A percentile compares a stretch with the other conserved stretches of the same genome.
Evolutionary conservation across 1,140 invertebrate genomes (phyloP).

Genomic region (Orius insidiosus): DNA sequence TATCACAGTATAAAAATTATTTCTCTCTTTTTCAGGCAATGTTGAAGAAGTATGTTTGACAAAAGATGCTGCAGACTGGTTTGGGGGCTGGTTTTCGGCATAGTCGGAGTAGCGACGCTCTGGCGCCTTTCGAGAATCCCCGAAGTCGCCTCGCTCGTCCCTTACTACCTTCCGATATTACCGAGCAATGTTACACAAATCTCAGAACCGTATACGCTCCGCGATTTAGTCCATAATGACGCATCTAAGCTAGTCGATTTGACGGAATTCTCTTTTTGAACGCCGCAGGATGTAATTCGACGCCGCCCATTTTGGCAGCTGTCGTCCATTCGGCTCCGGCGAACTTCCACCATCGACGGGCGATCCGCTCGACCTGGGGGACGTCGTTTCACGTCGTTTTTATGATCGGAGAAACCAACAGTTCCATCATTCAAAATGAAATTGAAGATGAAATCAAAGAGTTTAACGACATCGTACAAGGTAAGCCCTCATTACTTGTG

Average conservation of each 20-base stretch:
- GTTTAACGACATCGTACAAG: slow-evolving; percentile 58
- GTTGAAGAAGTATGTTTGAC: slow-evolving; percentile 3
- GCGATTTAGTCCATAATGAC: neutral
- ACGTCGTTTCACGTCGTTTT: slow-evolving; percentile 38
- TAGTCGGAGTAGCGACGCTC: neutral
- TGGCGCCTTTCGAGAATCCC: too few relatives aligned
- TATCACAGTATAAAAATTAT: too few relatives aligned
- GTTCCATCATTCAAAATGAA: slow-evolving; percentile 25
- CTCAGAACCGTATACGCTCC: too few relatives aligned
- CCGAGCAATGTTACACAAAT: too few relatives aligned
- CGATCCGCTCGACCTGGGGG: slow-evolving; percentile 52
- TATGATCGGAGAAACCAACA: slow-evolving; percentile 40
- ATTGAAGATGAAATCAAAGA: slow-evolving; percentile 39
- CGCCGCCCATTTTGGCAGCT: slow-evolving; percentile 34
- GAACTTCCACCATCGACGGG: slow-evolving; percentile 38
- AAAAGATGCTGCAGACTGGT: slow-evolving; percentile 1
- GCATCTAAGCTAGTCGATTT: neutral
- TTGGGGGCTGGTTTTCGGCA: slow-evolving; percentile 1
- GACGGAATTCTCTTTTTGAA: slow-evolving; percentile 6
- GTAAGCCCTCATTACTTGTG: slow-evolving; percentile 22
- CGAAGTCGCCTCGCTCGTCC: too few relatives aligned
- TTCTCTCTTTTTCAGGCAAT: slow-evolving; percentile 1
- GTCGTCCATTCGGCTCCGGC: slow-evolving; percentile 48
- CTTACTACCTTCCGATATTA: too few relatives aligned
- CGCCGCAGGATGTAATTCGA: neutral